Evolutionary conservation across 2,797 vertebrate genomes (phyloP), one percentile per base, ranked within the genome.

Genomic region (Neosalanx taihuensis): DNA sequence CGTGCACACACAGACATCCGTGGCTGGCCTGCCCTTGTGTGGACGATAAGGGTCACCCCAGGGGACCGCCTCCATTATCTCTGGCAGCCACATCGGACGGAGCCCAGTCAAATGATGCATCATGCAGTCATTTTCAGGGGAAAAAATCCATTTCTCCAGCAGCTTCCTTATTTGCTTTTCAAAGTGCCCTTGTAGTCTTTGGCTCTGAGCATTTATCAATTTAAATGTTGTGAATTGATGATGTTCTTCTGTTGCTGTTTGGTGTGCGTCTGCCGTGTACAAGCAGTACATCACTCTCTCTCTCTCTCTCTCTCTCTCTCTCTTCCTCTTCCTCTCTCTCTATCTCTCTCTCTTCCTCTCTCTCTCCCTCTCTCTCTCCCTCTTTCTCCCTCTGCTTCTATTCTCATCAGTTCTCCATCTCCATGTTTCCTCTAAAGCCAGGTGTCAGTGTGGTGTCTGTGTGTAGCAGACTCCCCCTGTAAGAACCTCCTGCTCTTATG

Each of bases 141-240:
- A 89, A 87, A 89, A 93, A 95, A 95, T 95, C 94, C 92, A 95
- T 95, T 95, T 94, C 65, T 65, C 49, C 89, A 92, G 92, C 92
- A 93, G 92, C 92, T 94, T 90, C 91, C 92, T 29, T 95, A 94
- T 95, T 95, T 95, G 94, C 94, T 95, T 95, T 95, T 95, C 94
- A 96, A 94, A 95, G 94, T 95, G 95, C 94, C 95, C 94, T 95
- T 96, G 94, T 93, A 94, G 93, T 93, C 41, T 92, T 92, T 89
- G 92, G 91, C 90, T 92, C 86, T 87, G 84, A 92, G 92, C 94
- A 95, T 94, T 95, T 94, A 95, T 95, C 94, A 95, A 94, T 95
- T 94, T 94, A 94, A 95, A 95, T 95, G 93, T 92, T 93, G 94
- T 94, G 94, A 94, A 94, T 94, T 95, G 94, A 95, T 95, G 94